Evolutionary conservation across 2,113 vertebrate species (phyloP), one percentile per base, ranked within the genome.

Genomic region (Macquaria ambigua): DNA sequence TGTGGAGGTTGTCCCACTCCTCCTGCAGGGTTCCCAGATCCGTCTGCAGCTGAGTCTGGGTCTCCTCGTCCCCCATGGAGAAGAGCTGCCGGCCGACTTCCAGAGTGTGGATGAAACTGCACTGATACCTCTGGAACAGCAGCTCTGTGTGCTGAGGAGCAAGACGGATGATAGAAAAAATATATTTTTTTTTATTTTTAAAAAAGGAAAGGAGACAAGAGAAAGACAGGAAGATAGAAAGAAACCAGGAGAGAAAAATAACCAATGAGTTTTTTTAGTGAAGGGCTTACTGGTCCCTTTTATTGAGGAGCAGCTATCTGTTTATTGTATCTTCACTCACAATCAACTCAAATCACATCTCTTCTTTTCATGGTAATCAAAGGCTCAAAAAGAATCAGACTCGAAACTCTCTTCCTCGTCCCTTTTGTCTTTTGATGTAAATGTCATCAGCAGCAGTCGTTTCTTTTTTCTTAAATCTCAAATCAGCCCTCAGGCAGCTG

Each of bases 41-140:
- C 39, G 71, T 72, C 87, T 96, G 94, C 21, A 99, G 86, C 23
- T 25, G 88, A 4, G 78, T 34, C 53, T 93, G 95, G 1, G 94
- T 95, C 46, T 96, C 92, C 0, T 90, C 78, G 16, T 96, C 88
- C 0, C 93, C 93, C 59, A 93, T 92, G 1, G 84, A 81, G 73
- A 96, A 94, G 59, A 99, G 75, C 92, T 97, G 96, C 52, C 95
- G 94, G 31, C 97, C 97, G 0, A 94, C 79, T 52, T 97, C 96
- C 68, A 98, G 85, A 3, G 96, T 93, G 84, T 96, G 81, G 11
- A 94, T 71, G 74, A 97, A 97, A 15, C 92, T 93, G 72, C 94
- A 90, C 76, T 96, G 94, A 80, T 96, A 91, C 69, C 97, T 96
- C 89, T 96, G 96, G 83, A 98, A 95, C 81, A 96, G 79, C 82